Base-by-base conservation (phyloP, 1,140 invertebrate species). In the Drosophila simulans region DNA sequence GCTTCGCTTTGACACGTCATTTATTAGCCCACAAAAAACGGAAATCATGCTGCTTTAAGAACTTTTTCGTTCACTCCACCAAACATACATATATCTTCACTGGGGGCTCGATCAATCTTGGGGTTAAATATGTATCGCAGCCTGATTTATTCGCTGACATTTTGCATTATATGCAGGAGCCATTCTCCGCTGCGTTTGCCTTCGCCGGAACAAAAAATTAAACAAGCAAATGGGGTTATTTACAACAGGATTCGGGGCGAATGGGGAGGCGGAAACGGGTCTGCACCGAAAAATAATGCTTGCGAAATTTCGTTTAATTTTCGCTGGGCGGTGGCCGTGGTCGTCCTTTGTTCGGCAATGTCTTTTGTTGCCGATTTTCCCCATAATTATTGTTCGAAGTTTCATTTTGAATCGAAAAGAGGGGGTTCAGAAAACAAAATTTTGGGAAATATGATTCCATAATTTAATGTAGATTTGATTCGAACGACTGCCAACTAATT, bases 1-100 rank as follows among this genome's bases (percentile, higher is more conserved):
- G 84, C 80, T 84, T 70, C 53, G 69, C 48, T 80, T 65, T 89
- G 84, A 84, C 84, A 84, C 80, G 80, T 89, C 76, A 80, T 88
- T 88, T 84, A 83, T 88, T 83, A 80, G 83, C 55, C 34, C 53
- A 11, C 45, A 43, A 37, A 37, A 42, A 52, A 31, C 27, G 7
- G 34, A 34, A 15, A 25, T 25, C 12, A 1, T 25, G 20, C 40
- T 12, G 4, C 20, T 27, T 55, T 25, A 52, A 52, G 49, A 52
- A 52, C 31, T 5, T 2, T 20, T 35, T 20, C 15, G 3, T 7
- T 22, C 49, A 10, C 10, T 35, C 11, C 12, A 35, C 31, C 4
- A 22, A 22, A 22, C 20, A 22, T 22, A 22, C 20, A 52, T 52
- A 52, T 35, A 52, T 53, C 25, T 42, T 35, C 5, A 5, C 7